phyloP scores from a whole-genome alignment of 2,888 invertebrate genomes.

The Caradrina kadenii region DNA sequence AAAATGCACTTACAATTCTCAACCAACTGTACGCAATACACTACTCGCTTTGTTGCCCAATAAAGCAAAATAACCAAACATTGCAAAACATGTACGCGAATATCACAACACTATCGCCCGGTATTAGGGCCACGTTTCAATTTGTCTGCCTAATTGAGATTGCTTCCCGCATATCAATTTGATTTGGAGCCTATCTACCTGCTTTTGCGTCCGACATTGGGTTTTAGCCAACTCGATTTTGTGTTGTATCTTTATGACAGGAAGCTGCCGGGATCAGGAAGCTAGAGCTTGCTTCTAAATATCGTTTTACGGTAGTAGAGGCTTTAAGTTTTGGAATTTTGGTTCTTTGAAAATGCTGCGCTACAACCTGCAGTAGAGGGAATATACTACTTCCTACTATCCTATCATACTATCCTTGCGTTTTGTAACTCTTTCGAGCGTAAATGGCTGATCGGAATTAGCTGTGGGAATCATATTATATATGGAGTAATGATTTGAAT shows the following conservation, averaged over 20 bases:
- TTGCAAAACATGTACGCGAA: constrained; percentile 4
- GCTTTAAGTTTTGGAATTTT: constrained; percentile 13
- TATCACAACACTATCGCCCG: constrained; percentile 14
- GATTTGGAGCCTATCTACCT: constrained; percentile 57
- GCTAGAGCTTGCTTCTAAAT: constrained; percentile 23
- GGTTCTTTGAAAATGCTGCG: no score
- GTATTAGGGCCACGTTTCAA: constrained; percentile 53
- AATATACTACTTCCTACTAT: no score
- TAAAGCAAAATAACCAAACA: background rate
- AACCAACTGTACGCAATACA: constrained; percentile 5
- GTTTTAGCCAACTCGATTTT: constrained; percentile 53
- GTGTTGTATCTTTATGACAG: constrained; percentile 50
- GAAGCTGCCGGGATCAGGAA: constrained; percentile 32
- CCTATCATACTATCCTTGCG: no score
- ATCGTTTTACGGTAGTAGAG: constrained; percentile 8
- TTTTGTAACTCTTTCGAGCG: no score
- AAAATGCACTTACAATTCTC: background rate
- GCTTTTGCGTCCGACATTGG: constrained; percentile 45
- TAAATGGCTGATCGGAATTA: no score
- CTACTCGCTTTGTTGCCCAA: background rate
- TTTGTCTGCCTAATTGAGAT: constrained; percentile 65
- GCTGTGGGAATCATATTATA: no score
- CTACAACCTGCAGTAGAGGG: no score
- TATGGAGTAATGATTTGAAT: no score
- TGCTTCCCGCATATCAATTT: constrained; percentile 66